Evolutionary conservation across 2,888 invertebrate species (phyloP).

Genomic region (Notodonta dromedarius): DNA sequence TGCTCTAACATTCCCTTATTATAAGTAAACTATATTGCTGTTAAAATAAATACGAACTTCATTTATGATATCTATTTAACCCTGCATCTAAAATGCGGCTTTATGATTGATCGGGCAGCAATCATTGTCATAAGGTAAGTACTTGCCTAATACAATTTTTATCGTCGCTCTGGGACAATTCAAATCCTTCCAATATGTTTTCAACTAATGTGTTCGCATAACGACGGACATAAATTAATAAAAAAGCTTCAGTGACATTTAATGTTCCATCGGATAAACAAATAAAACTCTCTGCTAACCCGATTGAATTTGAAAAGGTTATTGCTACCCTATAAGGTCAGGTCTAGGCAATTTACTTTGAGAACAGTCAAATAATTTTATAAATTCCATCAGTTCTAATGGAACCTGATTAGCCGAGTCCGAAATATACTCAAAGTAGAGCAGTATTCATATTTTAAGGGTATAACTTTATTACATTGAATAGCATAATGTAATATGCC

Average conservation of each 20-base stretch:
- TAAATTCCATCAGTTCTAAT: background rate
- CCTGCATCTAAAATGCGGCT: too few relatives aligned
- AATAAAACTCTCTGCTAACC: background rate
- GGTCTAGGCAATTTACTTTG: background rate
- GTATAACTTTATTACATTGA: too few relatives aligned
- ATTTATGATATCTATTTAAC: too few relatives aligned
- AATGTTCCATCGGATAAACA: constrained; percentile 1
- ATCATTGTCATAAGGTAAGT: too few relatives aligned
- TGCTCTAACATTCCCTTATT: too few relatives aligned
- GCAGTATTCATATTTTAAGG: too few relatives aligned
- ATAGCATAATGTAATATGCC: too few relatives aligned
- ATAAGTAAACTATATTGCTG: too few relatives aligned
- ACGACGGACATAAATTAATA: constrained; percentile 4
- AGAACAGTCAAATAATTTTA: background rate
- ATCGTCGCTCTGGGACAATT: background rate
- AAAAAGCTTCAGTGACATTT: constrained; percentile 2
- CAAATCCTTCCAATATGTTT: constrained; percentile 11
- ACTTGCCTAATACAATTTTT: background rate
- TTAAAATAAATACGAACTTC: too few relatives aligned
- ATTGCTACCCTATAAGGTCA: background rate
- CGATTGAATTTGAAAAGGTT: background rate
- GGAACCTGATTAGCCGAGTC: background rate
- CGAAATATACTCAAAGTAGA: too few relatives aligned
- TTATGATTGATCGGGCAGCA: too few relatives aligned
- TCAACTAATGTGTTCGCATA: constrained; percentile 1